phyloP scores from a whole-genome alignment of 2,888 invertebrate species.

The Melanophora roralis region DNA sequence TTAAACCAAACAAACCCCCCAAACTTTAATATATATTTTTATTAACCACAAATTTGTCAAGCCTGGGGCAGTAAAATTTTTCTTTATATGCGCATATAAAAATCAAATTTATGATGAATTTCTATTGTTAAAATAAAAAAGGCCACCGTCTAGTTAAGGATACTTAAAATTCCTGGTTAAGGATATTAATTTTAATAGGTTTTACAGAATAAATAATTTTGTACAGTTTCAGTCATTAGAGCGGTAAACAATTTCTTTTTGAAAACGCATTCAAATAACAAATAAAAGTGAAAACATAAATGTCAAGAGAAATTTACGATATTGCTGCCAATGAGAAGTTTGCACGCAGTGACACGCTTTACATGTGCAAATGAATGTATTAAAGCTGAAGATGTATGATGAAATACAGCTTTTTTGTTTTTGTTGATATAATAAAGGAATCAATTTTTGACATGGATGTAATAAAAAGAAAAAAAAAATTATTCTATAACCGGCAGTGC shows the following conservation, averaged over 20 bases:
- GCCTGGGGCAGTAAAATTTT: conserved; percentile 41
- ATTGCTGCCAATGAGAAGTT: background rate
- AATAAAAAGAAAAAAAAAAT: background rate
- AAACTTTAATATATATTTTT: conserved; percentile 41
- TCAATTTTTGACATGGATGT: background rate
- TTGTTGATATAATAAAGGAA: background rate
- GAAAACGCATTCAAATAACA: background rate
- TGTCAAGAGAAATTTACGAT: conserved; percentile 56
- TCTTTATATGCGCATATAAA: conserved; percentile 16
- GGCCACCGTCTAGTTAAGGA: conserved; percentile 10
- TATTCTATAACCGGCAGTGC: background rate
- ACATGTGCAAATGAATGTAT: conserved; percentile 28
- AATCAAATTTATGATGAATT: conserved; percentile 47
- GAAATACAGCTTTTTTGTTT: conserved; percentile 7
- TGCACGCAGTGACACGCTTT: background rate
- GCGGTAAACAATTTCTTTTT: background rate
- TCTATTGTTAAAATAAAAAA: background rate
- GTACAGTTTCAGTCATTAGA: background rate
- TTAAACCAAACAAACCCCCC: background rate
- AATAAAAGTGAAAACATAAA: conserved; percentile 1
- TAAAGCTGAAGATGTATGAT: conserved; percentile 3
- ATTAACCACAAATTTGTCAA: conserved; percentile 50
- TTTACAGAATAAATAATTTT: conserved; percentile 9
- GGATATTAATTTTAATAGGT: conserved; percentile 56
- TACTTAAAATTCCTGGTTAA: conserved; percentile 49